Percentiles rank a stretch among this genome's conserved stretches.
Evolutionary conservation across 1,140 invertebrate species (phyloP).

Genomic region (Dendrolimus kikuchii): DNA sequence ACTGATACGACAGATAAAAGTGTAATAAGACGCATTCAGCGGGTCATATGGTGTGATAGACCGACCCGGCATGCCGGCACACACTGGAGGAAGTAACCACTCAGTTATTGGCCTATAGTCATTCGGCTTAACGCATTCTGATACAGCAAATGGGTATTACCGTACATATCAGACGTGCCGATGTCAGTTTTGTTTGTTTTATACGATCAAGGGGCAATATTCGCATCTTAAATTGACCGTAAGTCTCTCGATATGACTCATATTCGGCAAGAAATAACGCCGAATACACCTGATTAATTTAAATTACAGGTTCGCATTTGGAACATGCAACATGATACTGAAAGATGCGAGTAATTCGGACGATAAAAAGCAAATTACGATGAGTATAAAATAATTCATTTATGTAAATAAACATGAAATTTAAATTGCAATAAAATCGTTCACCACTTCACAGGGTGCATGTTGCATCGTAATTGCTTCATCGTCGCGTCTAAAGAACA

Average conservation of each 20-base stretch:
- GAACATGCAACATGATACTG: neutral
- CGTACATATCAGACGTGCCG: conserved; percentile 47
- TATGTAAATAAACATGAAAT: conserved; percentile 25
- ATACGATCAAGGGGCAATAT: conserved; percentile 22
- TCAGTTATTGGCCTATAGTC: conserved; percentile 49
- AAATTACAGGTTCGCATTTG: conserved; percentile 2
- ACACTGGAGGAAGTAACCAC: conserved; percentile 46
- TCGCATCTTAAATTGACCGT: conserved; percentile 9
- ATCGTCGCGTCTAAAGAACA: conserved; percentile 24
- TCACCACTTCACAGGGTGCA: conserved; percentile 17
- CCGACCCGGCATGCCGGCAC: conserved; percentile 42
- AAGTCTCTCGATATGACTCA: conserved; percentile 8
- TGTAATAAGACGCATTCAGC: conserved; percentile 66
- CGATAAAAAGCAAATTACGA: conserved; percentile 15
- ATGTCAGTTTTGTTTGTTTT: conserved; percentile 44
- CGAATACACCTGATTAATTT: neutral
- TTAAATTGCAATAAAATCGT: conserved; percentile 24
- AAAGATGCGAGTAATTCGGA: conserved; percentile 7
- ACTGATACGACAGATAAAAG: conserved; percentile 68
- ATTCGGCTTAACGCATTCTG: conserved; percentile 42
- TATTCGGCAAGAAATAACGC: neutral
- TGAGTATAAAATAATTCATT: conserved; percentile 19
- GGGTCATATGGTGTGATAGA: conserved; percentile 62
- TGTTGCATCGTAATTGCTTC: conserved; percentile 29
- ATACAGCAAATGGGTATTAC: conserved; percentile 51